These are phyloP conservation scores for Salvelinus alpinus DNA, from an alignment of 2,113 vertebrate genomes.

Conservation along the genomic window DNA sequence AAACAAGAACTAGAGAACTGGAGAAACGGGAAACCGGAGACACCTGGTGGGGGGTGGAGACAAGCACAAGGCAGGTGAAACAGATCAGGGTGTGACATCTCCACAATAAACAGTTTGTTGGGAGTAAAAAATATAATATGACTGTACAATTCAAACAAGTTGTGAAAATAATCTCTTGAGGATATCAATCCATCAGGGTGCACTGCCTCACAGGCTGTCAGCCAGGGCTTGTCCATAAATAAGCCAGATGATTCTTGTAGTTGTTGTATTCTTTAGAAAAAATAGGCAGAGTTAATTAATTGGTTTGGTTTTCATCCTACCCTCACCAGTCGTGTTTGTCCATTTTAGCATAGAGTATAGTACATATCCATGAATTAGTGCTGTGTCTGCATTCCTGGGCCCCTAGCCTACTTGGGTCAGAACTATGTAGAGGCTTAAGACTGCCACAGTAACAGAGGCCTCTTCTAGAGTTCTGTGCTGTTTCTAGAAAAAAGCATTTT, in stretches of 20 bases:
- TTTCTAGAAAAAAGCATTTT: slow-evolving; percentile 32
- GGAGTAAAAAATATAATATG: too few species aligned
- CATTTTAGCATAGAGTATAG: slow-evolving; percentile 10
- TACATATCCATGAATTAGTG: too few species aligned
- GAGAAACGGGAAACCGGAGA: too few species aligned
- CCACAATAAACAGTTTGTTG: too few species aligned
- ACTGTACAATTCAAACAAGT: slow-evolving; percentile 4
- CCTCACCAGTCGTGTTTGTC: neutral
- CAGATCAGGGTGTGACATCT: too few species aligned
- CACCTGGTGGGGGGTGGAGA: too few species aligned
- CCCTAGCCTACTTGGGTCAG: slow-evolving; percentile 53
- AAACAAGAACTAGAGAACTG: too few species aligned
- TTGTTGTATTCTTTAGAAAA: too few species aligned
- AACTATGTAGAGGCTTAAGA: slow-evolving; percentile 35
- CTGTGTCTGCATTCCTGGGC: slow-evolving; percentile 49
- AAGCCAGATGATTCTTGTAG: slow-evolving; percentile 6
- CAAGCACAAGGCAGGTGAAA: too few species aligned
- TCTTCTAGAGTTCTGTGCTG: slow-evolving; percentile 38
- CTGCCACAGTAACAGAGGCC: slow-evolving; percentile 41
- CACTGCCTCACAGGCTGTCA: neutral
- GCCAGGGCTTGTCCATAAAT: neutral
- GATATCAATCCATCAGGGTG: neutral
- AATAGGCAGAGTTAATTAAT: neutral
- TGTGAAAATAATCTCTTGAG: neutral
- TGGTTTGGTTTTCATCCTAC: neutral